phyloP scores from a whole-genome alignment of 1,140 invertebrate species.

The Lepeophtheirus salmonis region DNA sequence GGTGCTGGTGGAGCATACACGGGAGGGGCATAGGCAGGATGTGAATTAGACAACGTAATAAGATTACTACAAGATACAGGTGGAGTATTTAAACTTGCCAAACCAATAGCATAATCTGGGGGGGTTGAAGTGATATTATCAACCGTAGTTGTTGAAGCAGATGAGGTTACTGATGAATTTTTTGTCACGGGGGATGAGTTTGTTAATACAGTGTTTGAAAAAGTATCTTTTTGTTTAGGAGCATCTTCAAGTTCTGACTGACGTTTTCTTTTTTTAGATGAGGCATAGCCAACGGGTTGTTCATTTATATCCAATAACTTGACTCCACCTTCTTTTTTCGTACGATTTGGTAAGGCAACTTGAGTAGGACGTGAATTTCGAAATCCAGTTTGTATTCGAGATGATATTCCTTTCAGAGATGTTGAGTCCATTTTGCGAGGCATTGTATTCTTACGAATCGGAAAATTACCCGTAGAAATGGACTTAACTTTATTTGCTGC shows the following conservation, averaged over 20 bases:
- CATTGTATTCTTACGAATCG: conserved; percentile 75
- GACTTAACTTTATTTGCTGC: conserved; percentile 73
- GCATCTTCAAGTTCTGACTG: conserved; percentile 30
- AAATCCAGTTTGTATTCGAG: too few species aligned
- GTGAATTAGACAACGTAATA: conserved; percentile 24
- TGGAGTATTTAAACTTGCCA: conserved; percentile 33
- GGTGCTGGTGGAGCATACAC: conserved; percentile 22
- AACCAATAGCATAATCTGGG: conserved; percentile 58
- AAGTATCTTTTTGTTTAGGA: too few species aligned
- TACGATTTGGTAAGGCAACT: conserved; percentile 21
- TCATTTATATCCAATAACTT: conserved; percentile 82
- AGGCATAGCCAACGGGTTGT: conserved; percentile 57
- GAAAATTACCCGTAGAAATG: conserved; percentile 63
- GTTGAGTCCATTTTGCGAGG: conserved; percentile 88
- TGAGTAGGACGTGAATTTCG: too few species aligned
- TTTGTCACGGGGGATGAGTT: too few species aligned
- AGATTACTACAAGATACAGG: too few species aligned
- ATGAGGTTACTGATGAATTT: conserved; percentile 27
- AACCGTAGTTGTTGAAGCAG: conserved; percentile 16
- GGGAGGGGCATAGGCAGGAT: conserved; percentile 23
- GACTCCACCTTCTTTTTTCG: conserved; percentile 62
- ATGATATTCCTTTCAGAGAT: conserved; percentile 72
- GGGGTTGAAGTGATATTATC: conserved; percentile 26
- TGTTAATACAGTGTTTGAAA: too few species aligned
- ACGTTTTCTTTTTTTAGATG: conserved; percentile 40